Evolutionary conservation across 2,888 invertebrate species (phyloP).

Genomic region (Dysmachus trigonus): DNA sequence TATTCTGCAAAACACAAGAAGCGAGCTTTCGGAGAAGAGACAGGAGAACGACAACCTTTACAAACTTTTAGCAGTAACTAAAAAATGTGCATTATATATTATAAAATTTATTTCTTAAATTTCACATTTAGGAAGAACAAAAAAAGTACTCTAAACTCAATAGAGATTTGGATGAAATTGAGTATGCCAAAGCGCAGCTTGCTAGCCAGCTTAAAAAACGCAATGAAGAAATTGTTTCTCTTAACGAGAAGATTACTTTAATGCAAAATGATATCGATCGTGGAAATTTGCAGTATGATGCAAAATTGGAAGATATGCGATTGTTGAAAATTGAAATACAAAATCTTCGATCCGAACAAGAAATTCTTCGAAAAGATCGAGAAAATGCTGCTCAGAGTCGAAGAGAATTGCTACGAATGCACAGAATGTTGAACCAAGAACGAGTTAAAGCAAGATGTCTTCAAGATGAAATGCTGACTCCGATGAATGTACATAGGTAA

Average conservation of each 20-base stretch:
- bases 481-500: slow-evolving; percentile 83
- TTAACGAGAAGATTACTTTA: slow-evolving; percentile 83
- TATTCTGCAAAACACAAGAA: slow-evolving; percentile 51
- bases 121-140: slow-evolving; percentile 70
- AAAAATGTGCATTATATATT: no score
- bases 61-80: slow-evolving; percentile 71
- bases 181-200: slow-evolving; percentile 82
- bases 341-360: slow-evolving; percentile 77
- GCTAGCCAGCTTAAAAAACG: slow-evolving; percentile 83
- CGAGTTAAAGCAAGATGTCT: slow-evolving; percentile 85
- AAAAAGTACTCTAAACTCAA: slow-evolving; percentile 71
- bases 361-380: slow-evolving; percentile 75
- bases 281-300: slow-evolving; percentile 76
- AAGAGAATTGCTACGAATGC: slow-evolving; percentile 74
- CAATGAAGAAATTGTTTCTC: slow-evolving; percentile 81
- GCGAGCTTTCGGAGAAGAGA: slow-evolving; percentile 61
- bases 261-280: slow-evolving; percentile 80
- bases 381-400: slow-evolving; percentile 84
- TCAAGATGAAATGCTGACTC: slow-evolving; percentile 89
- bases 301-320: slow-evolving; percentile 83
- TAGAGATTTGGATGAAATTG: slow-evolving; percentile 79
- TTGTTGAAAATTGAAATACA: slow-evolving; percentile 86
- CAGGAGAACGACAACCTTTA: slow-evolving; percentile 68
- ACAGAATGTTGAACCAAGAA: slow-evolving; percentile 83
- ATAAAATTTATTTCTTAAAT: no score